Evolutionary conservation across 2,113 vertebrate species (phyloP), one percentile per base, ranked within the genome.

Genomic region (Azemiops feae): DNA sequence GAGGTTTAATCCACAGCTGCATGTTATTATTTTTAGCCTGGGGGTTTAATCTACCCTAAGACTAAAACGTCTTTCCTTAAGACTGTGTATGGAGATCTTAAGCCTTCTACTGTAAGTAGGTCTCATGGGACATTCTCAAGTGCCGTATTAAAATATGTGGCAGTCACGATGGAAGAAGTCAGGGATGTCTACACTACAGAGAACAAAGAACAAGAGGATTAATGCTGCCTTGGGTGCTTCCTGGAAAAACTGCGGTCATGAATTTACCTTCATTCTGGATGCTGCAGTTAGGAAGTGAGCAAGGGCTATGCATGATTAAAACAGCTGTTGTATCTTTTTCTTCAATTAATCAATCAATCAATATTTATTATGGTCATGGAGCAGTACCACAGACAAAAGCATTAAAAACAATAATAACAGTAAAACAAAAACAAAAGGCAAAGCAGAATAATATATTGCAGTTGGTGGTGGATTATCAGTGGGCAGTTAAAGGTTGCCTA

Each of bases 151-250:
- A 92, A 94, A 3, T 16, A 57, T 94, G 57, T 92, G 58, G 3
- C 93, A 90, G 92, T 43, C 74, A 92, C 55, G 64, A 16, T 27
- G 52, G 14, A 34, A 87, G 30, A 93, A 2, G 45, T 10, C 91
- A 87, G 69, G 2, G 3, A 89, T 18, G 14, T 52, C 0, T 0
- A 91, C 39, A 52, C 43, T 43, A 30, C 30, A 88, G 81, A 85
- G 55, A 45, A 30, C 89, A 94, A 87, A 88, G 87, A 91, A 55
- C 89, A 93, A 94, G 92, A 94, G n/a, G 47, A 89, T 18, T 9
- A 93, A 93, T 95, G 93, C 16, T 92, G 90, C 88, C 96, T 96
- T 91, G 90, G 93, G 93, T 89, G 87, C 16, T 93, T 94, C 89
- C 55, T 91, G 86, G 87, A 53, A 57, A 94, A 88, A 89, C 95